phyloP scores from a whole-genome alignment of 2,113 vertebrate genomes.

The Pteruthius melanotis region DNA sequence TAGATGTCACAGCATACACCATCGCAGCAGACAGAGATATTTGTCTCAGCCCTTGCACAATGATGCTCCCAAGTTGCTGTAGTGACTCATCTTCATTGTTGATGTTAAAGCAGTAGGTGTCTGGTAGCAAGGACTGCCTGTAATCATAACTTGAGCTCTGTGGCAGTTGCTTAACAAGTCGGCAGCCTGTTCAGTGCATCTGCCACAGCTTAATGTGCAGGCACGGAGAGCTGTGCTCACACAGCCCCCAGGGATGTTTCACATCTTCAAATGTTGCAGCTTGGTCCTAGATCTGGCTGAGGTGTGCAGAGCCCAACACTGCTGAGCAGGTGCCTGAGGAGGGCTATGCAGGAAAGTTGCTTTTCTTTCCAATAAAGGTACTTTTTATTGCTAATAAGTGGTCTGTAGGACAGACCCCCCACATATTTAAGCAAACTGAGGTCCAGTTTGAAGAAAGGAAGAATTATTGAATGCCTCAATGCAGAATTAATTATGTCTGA shows the following conservation, averaged over 20 bases:
- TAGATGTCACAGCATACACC: not conserved
- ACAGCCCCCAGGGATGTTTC: not conserved
- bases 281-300: not conserved
- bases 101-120: not conserved
- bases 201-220: not conserved
- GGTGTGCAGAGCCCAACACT: not conserved
- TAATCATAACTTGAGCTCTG: not conserved
- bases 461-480: not conserved
- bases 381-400: not conserved
- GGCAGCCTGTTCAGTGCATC: not conserved
- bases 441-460: not conserved
- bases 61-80: not conserved
- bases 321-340: not conserved
- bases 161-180: not conserved
- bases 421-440: not conserved
- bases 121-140: not conserved
- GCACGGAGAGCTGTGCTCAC: not conserved
- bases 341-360: not conserved
- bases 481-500: not conserved
- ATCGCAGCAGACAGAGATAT: not conserved
- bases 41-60: not conserved
- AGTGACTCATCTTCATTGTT: slow-evolving; percentile 1
- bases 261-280: not conserved
- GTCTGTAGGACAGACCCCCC: not conserved
- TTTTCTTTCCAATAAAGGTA: not conserved